Conservation (phyloP, 2,113 vertebrate genomes). For the Gasterosteus nipponicus region DNA sequence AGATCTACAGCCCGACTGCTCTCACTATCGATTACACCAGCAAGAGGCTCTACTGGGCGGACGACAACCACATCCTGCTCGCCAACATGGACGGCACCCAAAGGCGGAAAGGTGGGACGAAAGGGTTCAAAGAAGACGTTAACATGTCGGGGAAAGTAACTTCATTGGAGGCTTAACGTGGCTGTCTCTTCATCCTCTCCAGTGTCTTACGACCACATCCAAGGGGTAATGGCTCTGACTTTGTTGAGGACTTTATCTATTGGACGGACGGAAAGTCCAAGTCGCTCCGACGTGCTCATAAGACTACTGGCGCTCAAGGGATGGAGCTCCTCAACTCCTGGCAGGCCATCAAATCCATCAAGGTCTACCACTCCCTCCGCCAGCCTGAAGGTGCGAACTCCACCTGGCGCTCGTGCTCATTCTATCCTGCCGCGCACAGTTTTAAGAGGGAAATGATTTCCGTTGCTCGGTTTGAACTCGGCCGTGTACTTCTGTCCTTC, state of each 20-base stretch:
- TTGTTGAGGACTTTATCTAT: constrained; percentile 98
- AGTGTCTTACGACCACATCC: constrained; percentile 95
- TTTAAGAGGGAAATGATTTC: constrained; percentile 32
- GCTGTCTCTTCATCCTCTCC: constrained; percentile 72
- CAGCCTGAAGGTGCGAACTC: constrained; percentile 92
- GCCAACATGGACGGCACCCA: constrained; percentile 94
- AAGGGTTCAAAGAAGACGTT: background rate
- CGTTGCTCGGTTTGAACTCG: constrained; percentile 25
- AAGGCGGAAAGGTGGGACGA: constrained; percentile 87
- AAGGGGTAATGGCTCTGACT: constrained; percentile 94
- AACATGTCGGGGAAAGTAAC: background rate
- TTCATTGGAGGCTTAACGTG: background rate
- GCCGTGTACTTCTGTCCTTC: constrained; percentile 35
- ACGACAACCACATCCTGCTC: constrained; percentile 96
- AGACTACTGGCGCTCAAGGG: constrained; percentile 90
- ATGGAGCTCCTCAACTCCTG: constrained; percentile 94
- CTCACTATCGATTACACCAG: constrained; percentile 98
- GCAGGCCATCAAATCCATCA: constrained; percentile 97
- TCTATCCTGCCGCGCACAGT: constrained; percentile 11
- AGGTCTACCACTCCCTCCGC: constrained; percentile 95
- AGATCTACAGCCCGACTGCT: constrained; percentile 92
- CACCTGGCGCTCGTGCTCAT: constrained; percentile 58
- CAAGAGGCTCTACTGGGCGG: constrained; percentile 95
- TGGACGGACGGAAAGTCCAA: constrained; percentile 99
- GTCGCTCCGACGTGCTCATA: constrained; percentile 94